Conservation (phyloP, 2,888 invertebrate genomes). For the Tetheella fluctuosa region DNA sequence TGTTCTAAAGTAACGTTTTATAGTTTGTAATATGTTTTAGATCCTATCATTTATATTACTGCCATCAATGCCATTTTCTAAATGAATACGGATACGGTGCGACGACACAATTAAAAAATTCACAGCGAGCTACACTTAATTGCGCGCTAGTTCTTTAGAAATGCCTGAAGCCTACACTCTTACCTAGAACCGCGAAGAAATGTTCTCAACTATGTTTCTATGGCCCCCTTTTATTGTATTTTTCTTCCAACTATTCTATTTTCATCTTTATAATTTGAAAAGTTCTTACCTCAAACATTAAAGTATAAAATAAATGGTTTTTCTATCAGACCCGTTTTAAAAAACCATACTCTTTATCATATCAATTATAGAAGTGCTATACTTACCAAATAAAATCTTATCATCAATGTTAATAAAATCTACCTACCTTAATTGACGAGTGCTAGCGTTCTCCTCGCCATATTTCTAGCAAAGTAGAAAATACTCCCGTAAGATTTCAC, state of each 20-base stretch:
- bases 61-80: background rate
- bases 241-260: background rate
- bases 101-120: slow-evolving; percentile 12
- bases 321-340: too few species aligned
- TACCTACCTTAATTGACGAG: too few species aligned
- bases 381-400: too few species aligned
- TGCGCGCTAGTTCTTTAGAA: slow-evolving; percentile 23
- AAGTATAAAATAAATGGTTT: too few species aligned
- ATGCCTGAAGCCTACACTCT: slow-evolving; percentile 16
- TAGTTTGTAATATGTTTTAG: background rate
- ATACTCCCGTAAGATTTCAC: too few species aligned
- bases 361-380: too few species aligned
- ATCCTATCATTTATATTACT: background rate
- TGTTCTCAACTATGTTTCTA: slow-evolving; percentile 8
- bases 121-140: slow-evolving; percentile 18
- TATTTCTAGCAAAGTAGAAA: too few species aligned
- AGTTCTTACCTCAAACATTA: background rate
- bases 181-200: slow-evolving; percentile 13
- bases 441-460: too few species aligned
- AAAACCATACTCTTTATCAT: too few species aligned
- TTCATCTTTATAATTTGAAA: background rate
- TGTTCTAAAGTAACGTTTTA: too few species aligned
- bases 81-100: background rate
- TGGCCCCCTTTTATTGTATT: slow-evolving; percentile 5
- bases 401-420: too few species aligned